Base-by-base conservation (phyloP, 2,888 invertebrate genomes). In the Heliconius sara region DNA sequence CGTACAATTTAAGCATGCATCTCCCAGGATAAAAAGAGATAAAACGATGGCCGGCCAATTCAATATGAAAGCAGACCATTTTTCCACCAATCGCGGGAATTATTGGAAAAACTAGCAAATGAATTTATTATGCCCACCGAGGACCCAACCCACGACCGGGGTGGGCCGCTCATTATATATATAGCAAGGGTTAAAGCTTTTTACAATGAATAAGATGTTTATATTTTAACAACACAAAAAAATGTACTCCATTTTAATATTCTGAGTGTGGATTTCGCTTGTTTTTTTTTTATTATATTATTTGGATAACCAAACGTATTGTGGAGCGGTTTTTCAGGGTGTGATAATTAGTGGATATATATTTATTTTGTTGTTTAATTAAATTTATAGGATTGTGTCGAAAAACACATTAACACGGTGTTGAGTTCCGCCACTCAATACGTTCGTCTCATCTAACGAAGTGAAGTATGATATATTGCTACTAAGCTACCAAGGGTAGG, bases 71-170 rank as follows among this genome's bases (percentile, higher is more conserved):
- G 81, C 81, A 81, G 81, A 83, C 71, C 91, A 93, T 95, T 95
- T 95, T 94, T 95, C 93, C 91, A 92, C 95, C 95, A 95, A 95
- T 95, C 88, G 93, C 85, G 87, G 90, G 87, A 90, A 95, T 94
- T 94, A 95, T 94, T 89, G 94, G 91, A 95, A 94, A 95, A 94
- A 95, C 94, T 95, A 94, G 88, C 91, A 93, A 93, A 94, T 94
- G 92, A 94, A 94, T 93, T 93, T 94, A 95, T 93, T 93, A 93
- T 91, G 87, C 88, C 89, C 87, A 85, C 88, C 86, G 82, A 79
- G 83, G 87, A 82, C 81, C 86, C 89, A 86, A 76, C 83, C 84
- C 52, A 80, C 81, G 85, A 9, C 86, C 82, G 89, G 60, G 60
- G 60, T 60, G 60, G 60, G 19, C 57, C 92, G 91, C 92, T 92